Evolutionary conservation across 2,113 vertebrate genomes (phyloP), one percentile per base, ranked within the genome.

Genomic region (Peromyscus californicus): DNA sequence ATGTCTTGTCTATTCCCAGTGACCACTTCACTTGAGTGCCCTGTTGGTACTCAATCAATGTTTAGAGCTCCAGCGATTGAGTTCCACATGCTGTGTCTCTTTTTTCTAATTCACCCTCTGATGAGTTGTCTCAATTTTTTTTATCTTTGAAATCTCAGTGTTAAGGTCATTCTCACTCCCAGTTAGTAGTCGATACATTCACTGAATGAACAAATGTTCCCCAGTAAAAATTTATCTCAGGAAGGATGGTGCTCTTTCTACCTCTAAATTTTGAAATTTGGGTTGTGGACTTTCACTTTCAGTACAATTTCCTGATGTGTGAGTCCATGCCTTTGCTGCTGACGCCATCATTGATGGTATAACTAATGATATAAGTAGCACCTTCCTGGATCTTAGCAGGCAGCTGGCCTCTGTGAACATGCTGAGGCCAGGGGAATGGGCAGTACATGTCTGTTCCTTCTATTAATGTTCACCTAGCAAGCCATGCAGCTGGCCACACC

Each of bases 261-360:
- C 8, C 45, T 51, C 33, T 59, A 39, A 22, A 15, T 39, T 67
- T 80, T 80, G 16, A n/a, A 45, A 59, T 48, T 93, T 78, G 39
- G 75, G 69, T 59, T 61, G 29, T 1, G 61, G 31, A 70, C 29
- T 33, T 45, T 70, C 59, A n/a, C 45, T 39, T 89, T 95, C 17
- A 92, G 29, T 21, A 80, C 90, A 36, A 83, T 95, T 91, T 95
- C 67, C 85, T 90, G 72, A 86, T 61, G 36, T 31, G 12, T 29
- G 70, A 83, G 92, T 92, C 93, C 10, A 93, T 2, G 51, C 13
- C 74, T 93, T 91, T 89, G 74, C 82, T 88, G 82, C 74, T 94
- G 54, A 42, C 15, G 48, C 31, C 11, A 80, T 79, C 74, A 84
- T 22, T 36, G 79, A 80, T 39, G 29, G 69, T 51, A 51, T 51